Evolutionary conservation across 2,797 vertebrate genomes (phyloP).

Genomic region (Otus scops): DNA sequence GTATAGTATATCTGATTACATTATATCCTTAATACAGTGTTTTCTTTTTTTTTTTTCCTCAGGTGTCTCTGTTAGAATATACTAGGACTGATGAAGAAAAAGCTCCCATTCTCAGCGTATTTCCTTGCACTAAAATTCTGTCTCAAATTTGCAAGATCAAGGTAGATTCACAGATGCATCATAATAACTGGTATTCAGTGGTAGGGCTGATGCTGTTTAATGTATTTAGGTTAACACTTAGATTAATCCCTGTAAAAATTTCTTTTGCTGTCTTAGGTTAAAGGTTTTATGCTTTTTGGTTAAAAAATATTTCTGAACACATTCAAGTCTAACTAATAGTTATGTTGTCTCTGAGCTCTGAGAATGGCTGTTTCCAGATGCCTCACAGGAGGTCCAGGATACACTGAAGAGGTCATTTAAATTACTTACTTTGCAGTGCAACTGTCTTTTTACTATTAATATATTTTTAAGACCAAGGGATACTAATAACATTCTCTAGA

Average conservation of each 20-base stretch:
- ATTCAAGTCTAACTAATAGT: background rate
- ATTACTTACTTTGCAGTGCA: background rate
- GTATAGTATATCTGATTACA: background rate
- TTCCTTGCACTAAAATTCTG: constrained; percentile 83
- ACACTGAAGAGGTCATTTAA: background rate
- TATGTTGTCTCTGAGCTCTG: background rate
- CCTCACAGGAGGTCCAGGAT: background rate
- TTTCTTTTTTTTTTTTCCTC: background rate
- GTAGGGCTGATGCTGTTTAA: constrained; percentile 60
- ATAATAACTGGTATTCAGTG: constrained; percentile 79
- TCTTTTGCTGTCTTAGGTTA: background rate
- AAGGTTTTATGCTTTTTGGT: background rate
- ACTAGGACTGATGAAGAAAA: constrained; percentile 73
- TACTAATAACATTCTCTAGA: too few species aligned
- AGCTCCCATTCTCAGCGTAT: constrained; percentile 82
- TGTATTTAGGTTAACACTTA: background rate
- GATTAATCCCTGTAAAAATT: background rate
- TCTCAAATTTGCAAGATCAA: constrained; percentile 75
- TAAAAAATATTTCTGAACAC: background rate
- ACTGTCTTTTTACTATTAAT: background rate
- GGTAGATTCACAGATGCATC: constrained; percentile 63
- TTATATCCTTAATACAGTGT: background rate
- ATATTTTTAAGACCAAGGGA: background rate
- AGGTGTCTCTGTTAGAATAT: constrained; percentile 78
- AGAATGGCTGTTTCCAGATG: background rate